Evolutionary conservation across 2,113 vertebrate species (phyloP), one percentile per base, ranked within the genome.

Genomic region (Odontophorus gujanensis): DNA sequence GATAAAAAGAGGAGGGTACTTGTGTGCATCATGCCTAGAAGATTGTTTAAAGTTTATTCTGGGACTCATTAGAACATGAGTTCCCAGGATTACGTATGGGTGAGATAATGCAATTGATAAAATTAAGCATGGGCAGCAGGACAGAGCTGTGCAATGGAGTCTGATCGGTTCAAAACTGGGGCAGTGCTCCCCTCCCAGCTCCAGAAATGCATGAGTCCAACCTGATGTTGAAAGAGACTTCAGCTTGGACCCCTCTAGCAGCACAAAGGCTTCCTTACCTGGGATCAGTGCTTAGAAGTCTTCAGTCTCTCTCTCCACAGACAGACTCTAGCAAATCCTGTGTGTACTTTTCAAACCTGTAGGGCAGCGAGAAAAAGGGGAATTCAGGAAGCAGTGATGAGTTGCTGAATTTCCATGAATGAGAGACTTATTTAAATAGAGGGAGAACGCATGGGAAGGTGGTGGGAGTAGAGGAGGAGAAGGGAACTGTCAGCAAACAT

Each of bases 381-480:
- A 47, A 3, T 50, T 91, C 20, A 25, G 48, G 72, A 62, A 68
- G 22, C 38, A 45, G 19, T 40, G 47, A 40, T 0, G 1, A 55
- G 38, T 51, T 85, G 59, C 48, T 32, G 68, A 7, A 53, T 76
- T 79, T 72, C 45, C 22, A 34, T 75, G 38, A 88, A 87, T 73
- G 13, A 53, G 40, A 81, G 36, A 57, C 0, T 1, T 71, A 19
- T 13, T 92, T 76, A 66, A 89, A 42, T 40, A 48, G 62, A 84
- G 20, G 7, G 43, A 92, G 51, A 40, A 53, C 8, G 19, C 40
- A 45, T 85, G 83, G 57, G 90, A 93, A 82, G 62, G 38, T 81
- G 65, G 83, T 96, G 47, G 86, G 86, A 93, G 80, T 86, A 81
- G 38, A 85, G 61, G 32, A 94, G 38, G 71, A 88, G 79, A 85